Evolutionary conservation across 2,888 invertebrate genomes (phyloP), one percentile per base, ranked within the genome.

Genomic region (Ormyrus nitidulus): DNA sequence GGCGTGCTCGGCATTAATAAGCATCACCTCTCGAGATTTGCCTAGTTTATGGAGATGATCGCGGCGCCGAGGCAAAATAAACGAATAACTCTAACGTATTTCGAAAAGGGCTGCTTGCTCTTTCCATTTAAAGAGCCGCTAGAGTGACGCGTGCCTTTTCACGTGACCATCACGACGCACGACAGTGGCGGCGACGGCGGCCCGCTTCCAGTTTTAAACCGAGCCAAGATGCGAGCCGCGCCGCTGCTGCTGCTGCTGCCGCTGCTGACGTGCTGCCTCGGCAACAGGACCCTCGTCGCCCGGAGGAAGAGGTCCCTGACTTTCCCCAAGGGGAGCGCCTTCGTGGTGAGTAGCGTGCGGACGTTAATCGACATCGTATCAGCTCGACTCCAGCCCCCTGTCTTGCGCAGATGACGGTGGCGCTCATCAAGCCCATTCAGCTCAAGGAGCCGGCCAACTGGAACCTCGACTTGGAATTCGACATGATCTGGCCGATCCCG

Each of bases 381-480:
- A 3, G 34, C 34, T 34, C 34, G 19, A 19, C 34, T 34, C 34
- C 34, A 34, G 34, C 34, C 34, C 34, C 34, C 4, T 34, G 34
- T 34, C 34, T 34, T 34, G 34, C 34, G 34, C 86, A 94, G 94
- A 83, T 93, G n/a, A 93, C 93, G 8, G 82, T 93, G 73, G 92
- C 93, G 0, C 85, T 92, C 0, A 89, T 93, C 10, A 94, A 94
- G 87, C 91, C 93, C 0, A 89, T 94, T 61, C 91, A 93, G 89
- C 87, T 92, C 0, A 91, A 91, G 68, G 91, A 92, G 7, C 94
- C 94, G 0, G 90, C 91, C 10, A 93, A 93, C 2, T 93, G 93
- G 92, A 93, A 93, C 81, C 86, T 93, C 0, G 91, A 92, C 0
- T 85, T 92, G 56, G 94, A 94, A 87, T 92, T 93, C 58, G 94